A percentile compares a stretch with the other conserved stretches of the same genome.
These are phyloP conservation scores for Coremacera marginata DNA, from an alignment of 2,888 invertebrate species.

Conservation along the genomic window DNA sequence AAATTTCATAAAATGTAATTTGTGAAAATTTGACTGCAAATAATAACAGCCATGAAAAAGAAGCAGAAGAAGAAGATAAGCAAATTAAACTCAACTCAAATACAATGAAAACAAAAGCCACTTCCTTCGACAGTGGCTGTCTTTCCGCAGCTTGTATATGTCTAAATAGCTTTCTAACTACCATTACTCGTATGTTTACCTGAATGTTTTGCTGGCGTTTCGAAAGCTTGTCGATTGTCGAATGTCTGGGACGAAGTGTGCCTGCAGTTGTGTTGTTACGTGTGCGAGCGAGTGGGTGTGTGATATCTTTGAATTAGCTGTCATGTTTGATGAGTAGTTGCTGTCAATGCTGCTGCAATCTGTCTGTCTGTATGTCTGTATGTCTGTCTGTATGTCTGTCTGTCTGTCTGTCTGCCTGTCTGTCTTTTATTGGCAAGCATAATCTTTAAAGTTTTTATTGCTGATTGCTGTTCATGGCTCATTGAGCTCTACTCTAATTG, in stretches of 20 bases:
- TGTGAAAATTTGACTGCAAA: conserved; percentile 8
- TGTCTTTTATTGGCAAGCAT: no score
- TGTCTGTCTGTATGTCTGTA: no score
- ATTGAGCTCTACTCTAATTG: no score
- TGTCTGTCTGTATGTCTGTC: no score
- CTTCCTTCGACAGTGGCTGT: no score
- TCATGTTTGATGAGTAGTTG: conserved; percentile 6
- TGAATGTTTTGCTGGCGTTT: neutral
- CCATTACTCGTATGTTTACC: neutral
- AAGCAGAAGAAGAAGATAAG: neutral
- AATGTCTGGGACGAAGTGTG: neutral
- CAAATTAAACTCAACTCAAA: neutral
- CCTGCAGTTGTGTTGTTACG: neutral
- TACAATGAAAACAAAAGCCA: conserved; percentile 5
- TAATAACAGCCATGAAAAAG: neutral
- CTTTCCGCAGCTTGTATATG: no score
- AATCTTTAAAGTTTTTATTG: no score
- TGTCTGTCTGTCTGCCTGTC: no score
- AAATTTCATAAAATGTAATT: neutral
- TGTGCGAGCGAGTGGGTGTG: neutral
- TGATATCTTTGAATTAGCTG: conserved; percentile 3
- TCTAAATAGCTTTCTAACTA: no score
- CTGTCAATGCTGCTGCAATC: neutral
- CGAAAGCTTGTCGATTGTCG: neutral
- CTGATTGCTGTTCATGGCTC: no score